Percentiles rank a stretch among this genome's conserved stretches.
These are phyloP conservation scores for Caenorhabditis sp. DNA, from an alignment of 2,888 invertebrate species.

Conservation along the genomic window DNA sequence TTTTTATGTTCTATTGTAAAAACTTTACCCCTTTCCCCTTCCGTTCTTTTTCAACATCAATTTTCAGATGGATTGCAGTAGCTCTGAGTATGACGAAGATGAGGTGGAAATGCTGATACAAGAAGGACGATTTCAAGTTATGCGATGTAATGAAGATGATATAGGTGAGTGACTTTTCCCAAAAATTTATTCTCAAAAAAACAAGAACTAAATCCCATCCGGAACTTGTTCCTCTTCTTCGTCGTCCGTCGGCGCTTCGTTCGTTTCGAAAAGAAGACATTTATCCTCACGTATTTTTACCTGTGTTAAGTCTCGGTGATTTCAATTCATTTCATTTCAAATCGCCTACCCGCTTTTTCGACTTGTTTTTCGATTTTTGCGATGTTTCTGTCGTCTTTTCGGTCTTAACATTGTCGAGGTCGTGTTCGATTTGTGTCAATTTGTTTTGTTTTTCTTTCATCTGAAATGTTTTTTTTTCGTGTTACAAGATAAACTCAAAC, in stretches of 20 bases:
- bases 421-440: not conserved
- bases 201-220: not conserved
- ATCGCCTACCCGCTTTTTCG: too few relatives aligned
- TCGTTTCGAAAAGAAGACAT: not conserved
- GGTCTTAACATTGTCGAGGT: not conserved
- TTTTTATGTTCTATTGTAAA: too few relatives aligned
- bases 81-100: constrained; percentile 2
- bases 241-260: not conserved
- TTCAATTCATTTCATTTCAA: not conserved
- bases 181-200: too few relatives aligned
- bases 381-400: not conserved
- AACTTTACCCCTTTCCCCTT: too few relatives aligned
- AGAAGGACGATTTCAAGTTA: constrained; percentile 36
- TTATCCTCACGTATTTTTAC: constrained; percentile 17
- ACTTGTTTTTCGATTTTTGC: not conserved
- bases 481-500: too few relatives aligned
- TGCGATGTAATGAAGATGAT: constrained; percentile 61
- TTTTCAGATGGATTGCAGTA: constrained; percentile 1
- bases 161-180: constrained; percentile 30
- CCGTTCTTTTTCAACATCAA: too few relatives aligned
- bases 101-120: constrained; percentile 7
- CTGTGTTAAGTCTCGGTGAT: constrained; percentile 7
- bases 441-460: not conserved
- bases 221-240: not conserved
- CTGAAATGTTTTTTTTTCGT: not conserved